Evolutionary conservation across 2,113 vertebrate genomes (phyloP), one percentile per base, ranked within the genome.

Genomic region (Thomomys bottae): DNA sequence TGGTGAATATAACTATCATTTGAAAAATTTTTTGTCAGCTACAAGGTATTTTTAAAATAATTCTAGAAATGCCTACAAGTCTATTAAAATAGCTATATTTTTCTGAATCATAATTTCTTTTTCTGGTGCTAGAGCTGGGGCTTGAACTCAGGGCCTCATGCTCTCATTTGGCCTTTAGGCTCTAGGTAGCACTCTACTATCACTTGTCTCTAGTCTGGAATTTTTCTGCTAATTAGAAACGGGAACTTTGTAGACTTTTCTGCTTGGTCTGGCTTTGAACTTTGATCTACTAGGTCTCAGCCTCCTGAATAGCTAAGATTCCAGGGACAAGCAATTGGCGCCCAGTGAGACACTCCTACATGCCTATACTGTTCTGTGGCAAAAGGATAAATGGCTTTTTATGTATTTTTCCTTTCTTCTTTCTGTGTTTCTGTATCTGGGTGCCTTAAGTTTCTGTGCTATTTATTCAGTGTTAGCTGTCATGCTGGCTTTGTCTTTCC

Each of bases 21-120:
- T 32, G 82, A 54, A n/a, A n/a, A 82, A 89, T 87, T 24, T 79
- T 85, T 89, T 71, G 42, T 84, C 84, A 78, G 81, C 66, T 87
- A 89, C 81, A 81, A 75, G 83, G 38, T 79, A 14, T 61, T 80
- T 80, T 40, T 32, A 66, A 66, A 87, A 82, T 67, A 90, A 89
- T 78, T 93, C 75, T 28, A 92, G 40, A 93, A 95, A 89, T 73
- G 49, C 71, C 75, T 82, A 75, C 14, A 87, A 94, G 15, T 24
- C 23, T 26, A 61, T 61, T 92, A 45, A 71, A 45, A 91, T n/a
- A 61, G 11, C 72, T 57, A 63, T 20, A 21, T 30, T 89, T 91
- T 89, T 87, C 81, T 30, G 28, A 84, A 86, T 90, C 2, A 81
- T 76, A 71, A 82, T 42, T 73, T 54, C 18, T 54, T 54, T 54